Evolutionary conservation across 2,888 invertebrate species (phyloP), one percentile per base, ranked within the genome.

Genomic region (Therioaphis trifolii): DNA sequence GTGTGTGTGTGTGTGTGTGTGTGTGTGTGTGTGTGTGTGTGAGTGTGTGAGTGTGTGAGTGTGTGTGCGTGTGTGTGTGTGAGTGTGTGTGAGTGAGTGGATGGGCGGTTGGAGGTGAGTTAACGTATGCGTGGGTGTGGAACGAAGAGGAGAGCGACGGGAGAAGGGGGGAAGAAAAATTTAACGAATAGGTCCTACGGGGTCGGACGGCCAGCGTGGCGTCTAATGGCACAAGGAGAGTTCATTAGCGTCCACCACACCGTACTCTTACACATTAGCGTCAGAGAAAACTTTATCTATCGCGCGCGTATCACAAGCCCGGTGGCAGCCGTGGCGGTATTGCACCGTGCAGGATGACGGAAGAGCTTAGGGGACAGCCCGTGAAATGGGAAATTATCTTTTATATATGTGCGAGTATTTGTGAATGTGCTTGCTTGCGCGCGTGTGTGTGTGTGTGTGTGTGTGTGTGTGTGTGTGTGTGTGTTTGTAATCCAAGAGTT

Each of bases 141-240:
- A 11, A 35, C 27, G 29, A 43, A n/a, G 29, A 14, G 46, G 4
- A 11, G 15, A n/a, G 2, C 4, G 3, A 3, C 35, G 12, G n/a
- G 14, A 12, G 2, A 18, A 4, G 72, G 58, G 14, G 40, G 27
- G 7, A 27, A 52, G 79, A 74, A 82, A 74, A 82, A 82, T 74
- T 82, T 82, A 82, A 82, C 82, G 74, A 82, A 82, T 82, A 63
- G 63, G 82, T 82, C 82, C 82, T 82, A 27, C 63, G 74, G 52
- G 82, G 80, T 49, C 18, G 46, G 71, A 2, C 15, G 12, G 18
- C 18, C 29, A 71, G 29, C 27, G 61, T n/a, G 49, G 71, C 46
- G 18, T 61, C 74, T 82, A 82, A 82, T 82, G 74, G 82, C 24
- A 58, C 80, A 24, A 49, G n/a, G 52, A 82, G 35, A 52, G 82